phyloP scores from a whole-genome alignment of 2,888 invertebrate species.

The Orchestes rusci region DNA sequence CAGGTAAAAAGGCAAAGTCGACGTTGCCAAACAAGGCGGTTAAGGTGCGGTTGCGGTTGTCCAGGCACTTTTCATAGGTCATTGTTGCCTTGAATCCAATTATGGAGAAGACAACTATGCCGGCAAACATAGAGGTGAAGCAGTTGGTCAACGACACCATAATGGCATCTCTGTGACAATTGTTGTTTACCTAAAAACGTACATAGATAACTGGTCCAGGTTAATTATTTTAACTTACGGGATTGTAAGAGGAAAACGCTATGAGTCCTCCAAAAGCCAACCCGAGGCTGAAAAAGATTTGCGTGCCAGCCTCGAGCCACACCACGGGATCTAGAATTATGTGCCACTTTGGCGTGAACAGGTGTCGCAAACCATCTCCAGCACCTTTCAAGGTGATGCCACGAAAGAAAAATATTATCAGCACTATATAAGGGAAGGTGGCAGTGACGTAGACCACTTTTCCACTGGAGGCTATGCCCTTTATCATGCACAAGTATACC shows the following conservation, averaged over 20 bases:
- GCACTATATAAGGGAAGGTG: conserved; percentile 91
- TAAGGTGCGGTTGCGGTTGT: conserved; percentile 55
- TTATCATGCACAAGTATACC: conserved; percentile 95
- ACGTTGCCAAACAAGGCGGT: conserved; percentile 51
- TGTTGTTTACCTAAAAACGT: conserved; percentile 60
- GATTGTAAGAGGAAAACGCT: conserved; percentile 95
- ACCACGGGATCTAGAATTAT: conserved; percentile 88
- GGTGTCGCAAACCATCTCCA: conserved; percentile 74
- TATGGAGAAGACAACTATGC: conserved; percentile 91
- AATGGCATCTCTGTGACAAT: conserved; percentile 89
- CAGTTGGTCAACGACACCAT: conserved; percentile 90
- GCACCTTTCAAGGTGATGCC: conserved; percentile 75
- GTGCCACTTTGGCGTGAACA: conserved; percentile 91
- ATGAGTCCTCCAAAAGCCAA: conserved; percentile 93
- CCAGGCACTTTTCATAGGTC: conserved; percentile 71
- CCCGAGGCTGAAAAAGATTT: conserved; percentile 94
- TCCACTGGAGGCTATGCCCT: conserved; percentile 93
- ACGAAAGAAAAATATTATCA: conserved; percentile 92
- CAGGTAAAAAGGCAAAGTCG: conserved; percentile 42
- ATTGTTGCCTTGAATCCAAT: conserved; percentile 88
- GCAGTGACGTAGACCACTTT: conserved; percentile 96
- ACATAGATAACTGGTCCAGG: neutral
- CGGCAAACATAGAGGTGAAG: conserved; percentile 93
- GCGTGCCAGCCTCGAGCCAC: conserved; percentile 96
- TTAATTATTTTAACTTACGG: conserved; percentile 47